Evolutionary conservation across 2,888 invertebrate genomes (phyloP).

Genomic region (Erpobdella octoculata): DNA sequence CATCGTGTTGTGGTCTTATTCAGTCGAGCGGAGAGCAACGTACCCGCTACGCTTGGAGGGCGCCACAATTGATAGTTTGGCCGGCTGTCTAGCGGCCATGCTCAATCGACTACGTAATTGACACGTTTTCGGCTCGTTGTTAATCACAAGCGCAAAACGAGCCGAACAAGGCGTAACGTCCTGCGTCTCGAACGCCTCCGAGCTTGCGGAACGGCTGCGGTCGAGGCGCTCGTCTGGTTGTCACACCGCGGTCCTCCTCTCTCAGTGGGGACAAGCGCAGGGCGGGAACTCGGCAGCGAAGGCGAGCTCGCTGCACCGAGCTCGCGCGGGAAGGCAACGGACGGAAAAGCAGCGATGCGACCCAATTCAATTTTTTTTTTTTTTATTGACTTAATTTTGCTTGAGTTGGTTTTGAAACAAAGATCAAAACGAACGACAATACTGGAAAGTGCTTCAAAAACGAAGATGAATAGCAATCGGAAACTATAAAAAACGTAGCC

Average conservation of each 20-base stretch:
- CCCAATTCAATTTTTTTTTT: too few species aligned
- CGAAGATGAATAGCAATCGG: too few species aligned
- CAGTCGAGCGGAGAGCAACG: constrained; percentile 13
- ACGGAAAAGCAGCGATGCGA: too few species aligned
- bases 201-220: background rate
- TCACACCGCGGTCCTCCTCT: too few species aligned
- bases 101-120: constrained; percentile 22
- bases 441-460: too few species aligned
- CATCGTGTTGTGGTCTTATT: background rate
- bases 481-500: too few species aligned
- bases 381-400: too few species aligned
- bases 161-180: background rate
- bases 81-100: constrained; percentile 15
- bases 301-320: background rate
- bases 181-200: background rate
- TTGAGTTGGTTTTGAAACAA: too few species aligned
- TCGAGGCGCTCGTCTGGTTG: too few species aligned
- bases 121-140: background rate
- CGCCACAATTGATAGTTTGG: constrained; percentile 18
- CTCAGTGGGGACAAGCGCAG: too few species aligned
- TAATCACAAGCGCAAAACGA: constrained; percentile 7
- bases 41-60: constrained; percentile 6
- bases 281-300: too few species aligned
- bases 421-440: too few species aligned
- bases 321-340: background rate